phyloP scores from a whole-genome alignment of 2,113 vertebrate genomes.

The Tachysurus fulvidraco region DNA sequence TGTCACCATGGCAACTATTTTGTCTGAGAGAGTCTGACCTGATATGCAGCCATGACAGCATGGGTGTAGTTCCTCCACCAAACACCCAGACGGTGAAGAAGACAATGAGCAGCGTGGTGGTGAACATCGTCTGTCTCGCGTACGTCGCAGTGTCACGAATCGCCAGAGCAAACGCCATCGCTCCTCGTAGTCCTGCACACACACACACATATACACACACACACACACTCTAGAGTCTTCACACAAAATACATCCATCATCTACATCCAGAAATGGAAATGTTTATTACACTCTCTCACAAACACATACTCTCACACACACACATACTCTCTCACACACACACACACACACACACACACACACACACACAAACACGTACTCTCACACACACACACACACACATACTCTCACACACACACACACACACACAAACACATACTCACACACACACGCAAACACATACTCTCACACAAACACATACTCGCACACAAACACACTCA shows the following conservation, averaged over 20 bases:
- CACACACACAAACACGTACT: too few relatives aligned
- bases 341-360: too few relatives aligned
- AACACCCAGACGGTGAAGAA: slow-evolving; percentile 99
- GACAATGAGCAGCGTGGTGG: slow-evolving; percentile 94
- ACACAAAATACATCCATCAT: neutral
- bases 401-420: too few relatives aligned
- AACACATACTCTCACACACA: too few relatives aligned
- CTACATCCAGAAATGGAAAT: neutral
- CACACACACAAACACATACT: too few relatives aligned
- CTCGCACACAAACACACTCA: too few relatives aligned
- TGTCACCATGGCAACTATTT: neutral
- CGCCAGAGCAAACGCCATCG: slow-evolving; percentile 94
- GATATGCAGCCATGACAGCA: slow-evolving; percentile 96
- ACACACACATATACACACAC: slow-evolving; percentile 14
- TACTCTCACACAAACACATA: too few relatives aligned
- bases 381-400: too few relatives aligned
- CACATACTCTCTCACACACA: too few relatives aligned
- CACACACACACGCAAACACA: too few relatives aligned
- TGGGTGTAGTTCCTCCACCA: slow-evolving; percentile 94
- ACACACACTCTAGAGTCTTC: slow-evolving; percentile 23
- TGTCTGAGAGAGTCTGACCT: slow-evolving; percentile 72
- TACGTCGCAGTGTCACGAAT: slow-evolving; percentile 95
- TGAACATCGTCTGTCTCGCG: slow-evolving; percentile 97
- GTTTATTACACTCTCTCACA: too few relatives aligned
- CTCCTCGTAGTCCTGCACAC: slow-evolving; percentile 85